Percentiles rank a stretch among this genome's conserved stretches.
These are phyloP conservation scores for Coturnix japonica DNA, from an alignment of 2,113 vertebrate species.

Conservation along the genomic window DNA sequence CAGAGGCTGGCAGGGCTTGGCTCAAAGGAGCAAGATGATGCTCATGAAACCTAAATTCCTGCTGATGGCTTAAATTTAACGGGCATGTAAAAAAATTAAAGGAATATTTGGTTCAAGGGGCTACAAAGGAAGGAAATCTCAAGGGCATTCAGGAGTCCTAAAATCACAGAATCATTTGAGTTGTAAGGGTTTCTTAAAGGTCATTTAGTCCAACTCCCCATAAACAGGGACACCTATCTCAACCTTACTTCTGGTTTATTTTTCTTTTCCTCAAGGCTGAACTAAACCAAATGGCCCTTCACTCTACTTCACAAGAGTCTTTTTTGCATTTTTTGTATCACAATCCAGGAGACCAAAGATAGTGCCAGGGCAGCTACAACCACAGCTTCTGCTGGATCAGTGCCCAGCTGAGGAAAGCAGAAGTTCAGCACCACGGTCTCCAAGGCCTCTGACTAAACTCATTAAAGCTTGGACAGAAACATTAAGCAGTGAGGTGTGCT, in stretches of 20 bases:
- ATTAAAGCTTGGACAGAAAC: constrained; percentile 18
- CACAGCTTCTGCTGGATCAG: constrained; percentile 29
- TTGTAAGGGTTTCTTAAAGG: too few species aligned
- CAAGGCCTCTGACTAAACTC: constrained; percentile 16
- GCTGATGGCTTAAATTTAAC: constrained; percentile 41
- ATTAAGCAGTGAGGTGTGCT: not conserved
- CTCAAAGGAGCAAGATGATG: constrained; percentile 1
- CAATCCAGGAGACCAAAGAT: constrained; percentile 26
- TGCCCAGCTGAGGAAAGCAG: constrained; percentile 24
- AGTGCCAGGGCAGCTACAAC: constrained; percentile 47
- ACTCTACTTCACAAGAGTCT: not conserved
- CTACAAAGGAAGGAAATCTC: constrained; percentile 16
- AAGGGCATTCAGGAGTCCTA: not conserved
- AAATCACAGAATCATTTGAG: too few species aligned
- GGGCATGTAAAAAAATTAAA: constrained; percentile 18
- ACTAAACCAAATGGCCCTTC: not conserved
- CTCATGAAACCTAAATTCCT: constrained; percentile 21
- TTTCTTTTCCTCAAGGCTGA: constrained; percentile 15
- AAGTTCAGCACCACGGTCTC: not conserved
- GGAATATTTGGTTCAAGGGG: constrained; percentile 33
- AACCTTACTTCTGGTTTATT: constrained; percentile 15
- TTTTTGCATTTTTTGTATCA: not conserved
- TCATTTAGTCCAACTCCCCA: too few species aligned
- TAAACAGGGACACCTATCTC: not conserved
- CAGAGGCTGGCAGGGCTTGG: not conserved